phyloP scores from a whole-genome alignment of 2,113 vertebrate species.

The Lophotis ruficrista region DNA sequence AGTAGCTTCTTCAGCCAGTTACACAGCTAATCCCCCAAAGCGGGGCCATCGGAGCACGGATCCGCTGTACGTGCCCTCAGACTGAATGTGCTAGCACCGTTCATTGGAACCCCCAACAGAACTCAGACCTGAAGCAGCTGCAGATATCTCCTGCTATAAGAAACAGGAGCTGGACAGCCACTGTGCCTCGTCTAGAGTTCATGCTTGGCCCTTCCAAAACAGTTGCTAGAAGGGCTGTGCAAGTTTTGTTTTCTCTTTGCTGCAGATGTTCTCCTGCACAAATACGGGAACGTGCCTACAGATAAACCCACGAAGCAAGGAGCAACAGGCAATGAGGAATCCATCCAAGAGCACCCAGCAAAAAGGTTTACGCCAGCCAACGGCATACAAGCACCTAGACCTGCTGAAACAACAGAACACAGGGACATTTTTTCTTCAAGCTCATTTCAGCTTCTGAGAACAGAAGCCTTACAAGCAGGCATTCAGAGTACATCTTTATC shows the following conservation, averaged over 20 bases:
- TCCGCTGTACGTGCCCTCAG: background rate
- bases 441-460: background rate
- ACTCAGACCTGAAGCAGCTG: too few relatives aligned
- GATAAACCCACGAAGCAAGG: background rate
- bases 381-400: background rate
- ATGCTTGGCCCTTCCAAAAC: background rate
- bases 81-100: too few relatives aligned
- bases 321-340: background rate
- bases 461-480: background rate
- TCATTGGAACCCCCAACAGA: background rate
- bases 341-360: background rate
- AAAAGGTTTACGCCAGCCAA: background rate
- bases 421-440: background rate
- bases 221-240: background rate
- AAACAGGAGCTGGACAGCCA: background rate
- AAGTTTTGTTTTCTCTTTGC: background rate
- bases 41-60: fast-evolving
- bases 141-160: background rate
- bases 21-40: background rate
- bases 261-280: background rate
- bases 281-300: too few relatives aligned
- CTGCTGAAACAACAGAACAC: background rate
- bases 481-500: background rate
- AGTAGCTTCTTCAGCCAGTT: background rate
- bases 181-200: background rate